Evolutionary conservation across 2,797 vertebrate genomes (phyloP), one percentile per base, ranked within the genome.

Genomic region (Triplophysa bombifrons): DNA sequence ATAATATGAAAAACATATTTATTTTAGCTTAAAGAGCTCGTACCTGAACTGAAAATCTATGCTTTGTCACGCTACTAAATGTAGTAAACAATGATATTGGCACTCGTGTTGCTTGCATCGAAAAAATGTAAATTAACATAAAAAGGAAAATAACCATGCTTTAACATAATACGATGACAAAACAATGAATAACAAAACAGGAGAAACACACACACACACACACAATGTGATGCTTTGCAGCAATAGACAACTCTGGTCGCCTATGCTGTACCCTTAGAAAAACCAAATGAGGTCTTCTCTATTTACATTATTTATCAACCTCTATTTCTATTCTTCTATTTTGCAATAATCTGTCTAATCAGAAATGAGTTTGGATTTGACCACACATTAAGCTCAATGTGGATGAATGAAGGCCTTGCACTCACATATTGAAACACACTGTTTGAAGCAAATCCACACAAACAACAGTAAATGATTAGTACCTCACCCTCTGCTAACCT

Each of bases 201-300:
- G 72, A 82, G 72, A 83, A 16, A 20, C 53, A 70, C 44, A 60
- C 64, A 70, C 44, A 60, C 64, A 41, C 63, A 65, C 34, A 4
- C 56, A 76, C 72, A 34, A 83, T 80, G 85, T 81, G 82, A 86
- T 86, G 84, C 82, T 78, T 74, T 81, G 72, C 73, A 72, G 76
- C 65, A 80, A 82, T 81, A 55, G 30, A 71, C 53, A 82, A 80
- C 17, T 44, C 25, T 51, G 41, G 19, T 72, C 17, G 71, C n/a
- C 38, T 63, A 69, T 64, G 41, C 64, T 63, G 58, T 65, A 4
- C 46, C 51, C 19, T 70, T 41, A 41, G 38, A 19, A 55, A 68
- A 78, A 27, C 46, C 34, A 48, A 13, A 48, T 2, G 10, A 41
- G 41, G 4, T 14, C 13, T 14, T 48, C 12, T 48, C 11, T 16